These are phyloP conservation scores for Alviniconcha strummeri DNA, from an alignment of 2,888 invertebrate species.

Conservation along the genomic window DNA sequence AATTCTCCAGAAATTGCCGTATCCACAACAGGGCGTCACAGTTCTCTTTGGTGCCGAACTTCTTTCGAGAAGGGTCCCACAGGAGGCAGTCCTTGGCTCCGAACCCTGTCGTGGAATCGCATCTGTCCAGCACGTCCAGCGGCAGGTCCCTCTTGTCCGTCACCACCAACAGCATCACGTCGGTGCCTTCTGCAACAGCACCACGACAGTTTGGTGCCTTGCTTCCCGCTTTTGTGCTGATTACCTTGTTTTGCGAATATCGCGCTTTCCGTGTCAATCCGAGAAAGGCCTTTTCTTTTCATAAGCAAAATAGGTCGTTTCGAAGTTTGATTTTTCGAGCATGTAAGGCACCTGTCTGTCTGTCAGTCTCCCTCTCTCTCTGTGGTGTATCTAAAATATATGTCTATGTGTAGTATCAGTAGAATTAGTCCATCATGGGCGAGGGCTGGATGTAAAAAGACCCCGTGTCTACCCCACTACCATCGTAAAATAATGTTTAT, in stretches of 20 bases:
- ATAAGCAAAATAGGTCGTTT: background rate
- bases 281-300: too few species aligned
- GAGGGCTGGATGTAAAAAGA: too few species aligned
- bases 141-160: background rate
- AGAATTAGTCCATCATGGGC: too few species aligned
- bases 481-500: too few species aligned
- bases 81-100: conserved; percentile 11
- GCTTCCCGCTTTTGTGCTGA: background rate
- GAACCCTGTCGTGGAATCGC: background rate
- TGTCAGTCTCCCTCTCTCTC: background rate
- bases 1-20: background rate
- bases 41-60: background rate
- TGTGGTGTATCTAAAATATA: too few species aligned
- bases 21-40: conserved; percentile 1
- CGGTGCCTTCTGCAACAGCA: background rate
- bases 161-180: conserved; percentile 8
- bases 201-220: background rate
- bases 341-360: background rate
- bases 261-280: too few species aligned
- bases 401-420: too few species aligned
- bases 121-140: background rate
- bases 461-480: too few species aligned
- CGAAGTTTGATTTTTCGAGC: background rate
- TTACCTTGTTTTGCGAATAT: too few species aligned
- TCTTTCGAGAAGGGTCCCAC: background rate